phyloP scores from a whole-genome alignment of 2,797 vertebrate species.

The Agapornis canus region DNA sequence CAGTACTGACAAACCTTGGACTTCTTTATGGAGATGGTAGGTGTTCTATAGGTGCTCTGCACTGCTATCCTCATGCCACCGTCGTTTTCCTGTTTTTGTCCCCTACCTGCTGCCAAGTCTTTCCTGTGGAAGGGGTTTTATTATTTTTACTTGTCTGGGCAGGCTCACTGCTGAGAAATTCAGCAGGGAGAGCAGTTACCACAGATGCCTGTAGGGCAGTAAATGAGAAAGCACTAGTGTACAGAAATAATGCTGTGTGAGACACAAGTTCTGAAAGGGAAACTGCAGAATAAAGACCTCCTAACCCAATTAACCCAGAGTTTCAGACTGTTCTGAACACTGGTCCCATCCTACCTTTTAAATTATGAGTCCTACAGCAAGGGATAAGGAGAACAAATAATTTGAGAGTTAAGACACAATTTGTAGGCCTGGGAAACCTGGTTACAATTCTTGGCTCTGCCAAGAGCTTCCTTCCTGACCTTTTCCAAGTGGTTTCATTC shows the following conservation, averaged over 20 bases:
- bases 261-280: background rate
- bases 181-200: background rate
- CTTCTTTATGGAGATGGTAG: background rate
- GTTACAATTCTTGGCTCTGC: background rate
- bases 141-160: background rate
- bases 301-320: background rate
- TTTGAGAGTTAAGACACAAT: background rate
- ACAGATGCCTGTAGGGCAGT: background rate
- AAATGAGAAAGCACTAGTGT: background rate
- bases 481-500: constrained; percentile 10
- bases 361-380: background rate
- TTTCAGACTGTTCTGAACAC: background rate
- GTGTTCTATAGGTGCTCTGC: background rate
- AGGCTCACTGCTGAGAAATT: background rate
- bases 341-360: background rate
- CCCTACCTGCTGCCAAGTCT: background rate
- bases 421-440: background rate
- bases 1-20: background rate
- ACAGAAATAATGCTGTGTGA: background rate
- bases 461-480: background rate
- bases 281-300: background rate
- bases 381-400: background rate
- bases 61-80: background rate
- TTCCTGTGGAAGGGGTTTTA: background rate
- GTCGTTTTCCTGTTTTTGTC: background rate